phyloP scores from a whole-genome alignment of 2,888 invertebrate species.

The Napeogenes sylphis region DNA sequence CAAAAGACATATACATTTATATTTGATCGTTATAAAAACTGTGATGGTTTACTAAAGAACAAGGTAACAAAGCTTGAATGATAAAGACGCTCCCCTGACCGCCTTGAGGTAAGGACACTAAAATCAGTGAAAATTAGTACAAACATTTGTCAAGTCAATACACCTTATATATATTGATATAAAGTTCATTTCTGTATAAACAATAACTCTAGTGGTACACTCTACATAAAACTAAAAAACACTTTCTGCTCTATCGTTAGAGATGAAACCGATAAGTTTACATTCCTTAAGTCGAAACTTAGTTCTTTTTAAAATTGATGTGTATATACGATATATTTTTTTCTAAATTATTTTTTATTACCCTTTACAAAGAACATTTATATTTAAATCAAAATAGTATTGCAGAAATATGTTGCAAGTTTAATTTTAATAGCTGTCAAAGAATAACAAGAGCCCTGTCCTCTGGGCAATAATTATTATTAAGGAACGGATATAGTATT shows the following conservation, averaged over 20 bases:
- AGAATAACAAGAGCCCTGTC: no score
- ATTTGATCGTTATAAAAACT: no score
- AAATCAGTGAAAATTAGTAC: slow-evolving; percentile 61
- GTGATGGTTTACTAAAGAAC: slow-evolving; percentile 21
- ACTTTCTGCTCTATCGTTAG: slow-evolving; percentile 51
- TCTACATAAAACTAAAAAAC: slow-evolving; percentile 61
- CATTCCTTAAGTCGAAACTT: slow-evolving; percentile 31
- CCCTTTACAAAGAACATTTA: no score
- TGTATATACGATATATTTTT: no score
- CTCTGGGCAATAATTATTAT: no score
- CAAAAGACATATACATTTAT: no score
- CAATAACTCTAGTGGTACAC: slow-evolving; percentile 16
- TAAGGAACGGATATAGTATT: no score
- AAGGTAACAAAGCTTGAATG: slow-evolving; percentile 41
- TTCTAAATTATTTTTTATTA: slow-evolving; percentile 10
- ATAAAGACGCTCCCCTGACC: slow-evolving; percentile 56
- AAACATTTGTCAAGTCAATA: neutral
- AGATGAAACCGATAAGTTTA: slow-evolving; percentile 35
- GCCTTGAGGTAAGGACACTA: slow-evolving; percentile 56
- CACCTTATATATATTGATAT: neutral
- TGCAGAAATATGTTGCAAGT: no score
- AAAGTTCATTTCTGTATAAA: slow-evolving; percentile 7
- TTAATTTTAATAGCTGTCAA: no score
- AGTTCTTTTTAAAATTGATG: slow-evolving; percentile 14
- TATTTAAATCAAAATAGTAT: no score